phyloP scores from a whole-genome alignment of 2,113 vertebrate genomes.

The Phalacrocorax brasilianus region DNA sequence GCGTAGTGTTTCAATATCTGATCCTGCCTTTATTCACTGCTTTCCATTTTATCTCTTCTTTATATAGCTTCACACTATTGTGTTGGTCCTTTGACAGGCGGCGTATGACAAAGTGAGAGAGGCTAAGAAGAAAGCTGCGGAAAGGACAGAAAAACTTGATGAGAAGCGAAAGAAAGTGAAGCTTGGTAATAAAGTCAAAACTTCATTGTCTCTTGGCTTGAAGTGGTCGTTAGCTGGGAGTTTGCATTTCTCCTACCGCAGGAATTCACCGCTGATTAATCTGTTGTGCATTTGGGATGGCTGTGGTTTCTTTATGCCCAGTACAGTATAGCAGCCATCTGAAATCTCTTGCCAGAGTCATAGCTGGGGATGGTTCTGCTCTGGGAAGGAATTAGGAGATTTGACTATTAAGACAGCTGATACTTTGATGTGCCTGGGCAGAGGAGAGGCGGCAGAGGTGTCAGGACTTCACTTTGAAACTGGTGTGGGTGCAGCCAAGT shows the following conservation, averaged over 20 bases:
- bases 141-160: slow-evolving; percentile 87
- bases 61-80: background rate
- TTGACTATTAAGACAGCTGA: background rate
- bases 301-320: background rate
- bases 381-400: background rate
- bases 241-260: background rate
- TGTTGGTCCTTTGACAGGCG: slow-evolving; percentile 74
- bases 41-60: background rate
- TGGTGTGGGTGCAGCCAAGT: background rate
- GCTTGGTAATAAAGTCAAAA: slow-evolving; percentile 80
- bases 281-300: accelerated
- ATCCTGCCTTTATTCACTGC: background rate
- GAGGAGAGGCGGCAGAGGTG: background rate
- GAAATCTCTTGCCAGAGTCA: background rate
- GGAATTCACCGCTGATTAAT: background rate
- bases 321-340: background rate
- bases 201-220: background rate
- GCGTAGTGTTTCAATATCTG: background rate
- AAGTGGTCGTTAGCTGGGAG: background rate
- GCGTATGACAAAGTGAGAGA: slow-evolving; percentile 89
- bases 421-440: background rate
- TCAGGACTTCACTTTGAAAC: background rate
- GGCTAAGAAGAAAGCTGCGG: slow-evolving; percentile 91
- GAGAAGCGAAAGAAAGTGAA: slow-evolving; percentile 95
- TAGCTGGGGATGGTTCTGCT: background rate